phyloP scores from a whole-genome alignment of 2,113 vertebrate species.

The Noturus placidus region DNA sequence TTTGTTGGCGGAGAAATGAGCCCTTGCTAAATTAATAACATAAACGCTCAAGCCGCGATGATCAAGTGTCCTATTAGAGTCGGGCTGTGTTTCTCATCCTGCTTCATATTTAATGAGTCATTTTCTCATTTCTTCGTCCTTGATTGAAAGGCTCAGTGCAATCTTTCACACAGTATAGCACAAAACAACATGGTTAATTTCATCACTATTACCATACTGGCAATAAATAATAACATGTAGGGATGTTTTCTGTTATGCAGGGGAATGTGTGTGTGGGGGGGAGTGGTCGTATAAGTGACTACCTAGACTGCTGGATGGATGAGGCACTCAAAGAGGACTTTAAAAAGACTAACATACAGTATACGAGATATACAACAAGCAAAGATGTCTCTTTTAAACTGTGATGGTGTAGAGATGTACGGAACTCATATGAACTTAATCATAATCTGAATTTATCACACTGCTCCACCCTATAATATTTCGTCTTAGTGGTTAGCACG shows the following conservation, averaged over 20 bases:
- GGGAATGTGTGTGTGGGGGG: no score
- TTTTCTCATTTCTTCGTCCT: constrained; percentile 48
- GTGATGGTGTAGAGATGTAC: not conserved
- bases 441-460: not conserved
- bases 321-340: not conserved
- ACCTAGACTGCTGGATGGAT: not conserved
- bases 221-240: not conserved
- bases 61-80: constrained; percentile 70
- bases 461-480: not conserved
- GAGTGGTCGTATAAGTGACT: not conserved
- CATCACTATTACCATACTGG: not conserved
- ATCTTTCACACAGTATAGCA: not conserved
- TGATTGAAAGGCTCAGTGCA: constrained; percentile 19
- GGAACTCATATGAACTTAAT: not conserved
- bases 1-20: constrained; percentile 59
- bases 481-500: no score
- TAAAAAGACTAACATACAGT: not conserved
- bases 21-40: constrained; percentile 65
- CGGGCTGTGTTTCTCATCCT: constrained; percentile 57
- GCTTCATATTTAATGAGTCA: constrained; percentile 66
- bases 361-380: not conserved
- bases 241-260: not conserved
- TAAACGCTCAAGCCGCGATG: constrained; percentile 65
- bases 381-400: not conserved
- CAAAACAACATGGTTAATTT: not conserved